Evolutionary conservation across 1,140 invertebrate species (phyloP).

Genomic region (Lanistes nyassanus): DNA sequence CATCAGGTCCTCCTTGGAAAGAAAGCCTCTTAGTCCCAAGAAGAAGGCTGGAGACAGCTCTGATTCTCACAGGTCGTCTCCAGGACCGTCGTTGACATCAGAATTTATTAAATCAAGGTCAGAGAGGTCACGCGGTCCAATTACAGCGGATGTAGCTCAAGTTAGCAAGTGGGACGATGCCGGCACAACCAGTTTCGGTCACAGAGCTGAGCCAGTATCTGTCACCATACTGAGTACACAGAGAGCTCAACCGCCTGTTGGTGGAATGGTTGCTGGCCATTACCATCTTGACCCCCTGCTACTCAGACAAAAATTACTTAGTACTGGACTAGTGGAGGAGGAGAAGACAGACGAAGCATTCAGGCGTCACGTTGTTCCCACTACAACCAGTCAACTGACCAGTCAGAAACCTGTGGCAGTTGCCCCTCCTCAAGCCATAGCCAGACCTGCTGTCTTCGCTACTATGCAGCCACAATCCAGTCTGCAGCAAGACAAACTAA

Average conservation of each 20-base stretch:
- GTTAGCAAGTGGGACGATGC: conserved; percentile 9
- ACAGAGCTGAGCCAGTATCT: conserved; percentile 7
- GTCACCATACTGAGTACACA: conserved; percentile 11
- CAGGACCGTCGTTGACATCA: conserved; percentile 13
- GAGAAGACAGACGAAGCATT: neutral
- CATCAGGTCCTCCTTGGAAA: conserved; percentile 51
- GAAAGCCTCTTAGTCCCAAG: conserved; percentile 52
- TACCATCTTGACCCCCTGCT: conserved; percentile 58
- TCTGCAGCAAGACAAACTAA: conserved; percentile 20
- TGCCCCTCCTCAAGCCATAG: neutral
- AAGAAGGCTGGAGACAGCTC: conserved; percentile 33
- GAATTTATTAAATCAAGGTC: conserved; percentile 16
- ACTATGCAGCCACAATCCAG: conserved; percentile 4
- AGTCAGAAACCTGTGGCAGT: conserved; percentile 4
- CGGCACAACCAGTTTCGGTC: neutral
- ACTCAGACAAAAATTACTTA: conserved; percentile 56
- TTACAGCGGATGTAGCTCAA: neutral
- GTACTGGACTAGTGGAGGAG: conserved; percentile 53
- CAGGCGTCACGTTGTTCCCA: neutral
- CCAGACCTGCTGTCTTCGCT: neutral
- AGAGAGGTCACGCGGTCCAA: conserved; percentile 6
- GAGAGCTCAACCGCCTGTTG: neutral
- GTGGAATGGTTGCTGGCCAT: conserved; percentile 50
- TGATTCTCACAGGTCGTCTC: conserved; percentile 26
- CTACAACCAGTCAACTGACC: neutral